Conservation (phyloP, 2,797 vertebrate species). For the Myotis vivesi region DNA sequence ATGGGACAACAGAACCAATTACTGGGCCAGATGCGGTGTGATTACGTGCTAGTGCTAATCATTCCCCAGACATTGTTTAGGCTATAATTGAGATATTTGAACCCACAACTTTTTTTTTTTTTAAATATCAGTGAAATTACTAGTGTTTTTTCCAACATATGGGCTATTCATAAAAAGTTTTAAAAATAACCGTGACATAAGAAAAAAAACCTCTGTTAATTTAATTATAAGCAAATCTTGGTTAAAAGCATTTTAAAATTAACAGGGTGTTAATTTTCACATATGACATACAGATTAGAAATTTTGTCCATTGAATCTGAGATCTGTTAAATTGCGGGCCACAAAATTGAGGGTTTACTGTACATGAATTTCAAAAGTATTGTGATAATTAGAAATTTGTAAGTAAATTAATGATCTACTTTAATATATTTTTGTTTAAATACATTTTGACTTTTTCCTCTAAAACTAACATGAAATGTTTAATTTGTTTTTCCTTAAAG, state of each 20-base stretch:
- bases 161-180: background rate
- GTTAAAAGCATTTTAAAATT: background rate
- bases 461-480: background rate
- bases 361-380: background rate
- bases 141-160: background rate
- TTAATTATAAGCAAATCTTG: background rate
- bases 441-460: background rate
- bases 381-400: background rate
- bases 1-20: background rate
- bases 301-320: background rate
- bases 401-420: background rate
- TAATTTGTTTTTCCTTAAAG: background rate
- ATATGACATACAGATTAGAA: background rate
- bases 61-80: background rate
- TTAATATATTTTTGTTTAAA: constrained; percentile 2
- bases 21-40: background rate
- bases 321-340: background rate
- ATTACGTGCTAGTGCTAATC: background rate
- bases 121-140: background rate
- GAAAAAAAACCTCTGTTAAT: background rate
- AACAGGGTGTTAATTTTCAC: background rate
- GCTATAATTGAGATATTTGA: background rate
- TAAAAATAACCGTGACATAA: background rate
- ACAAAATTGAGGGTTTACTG: background rate
- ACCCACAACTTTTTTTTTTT: no score